phyloP scores from a whole-genome alignment of 2,797 vertebrate species.

The Pipistrellus nathusii region DNA sequence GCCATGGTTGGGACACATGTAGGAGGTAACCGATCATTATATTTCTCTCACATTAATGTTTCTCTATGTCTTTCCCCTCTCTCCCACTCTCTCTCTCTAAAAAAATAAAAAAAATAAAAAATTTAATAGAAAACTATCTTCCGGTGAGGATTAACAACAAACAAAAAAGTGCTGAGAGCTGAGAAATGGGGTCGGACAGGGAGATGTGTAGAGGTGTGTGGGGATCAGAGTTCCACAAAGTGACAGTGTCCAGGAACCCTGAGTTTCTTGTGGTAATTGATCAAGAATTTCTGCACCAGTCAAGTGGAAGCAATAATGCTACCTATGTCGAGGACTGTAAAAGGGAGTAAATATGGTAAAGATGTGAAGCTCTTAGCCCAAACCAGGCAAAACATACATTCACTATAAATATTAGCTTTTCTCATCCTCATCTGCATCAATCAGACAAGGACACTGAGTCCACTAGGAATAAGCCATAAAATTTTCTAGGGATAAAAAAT shows the following conservation, averaged over 20 bases:
- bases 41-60: too few species aligned
- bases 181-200: background rate
- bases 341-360: background rate
- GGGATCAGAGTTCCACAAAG: background rate
- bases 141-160: too few species aligned
- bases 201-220: too few species aligned
- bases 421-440: background rate
- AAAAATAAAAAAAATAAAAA: too few species aligned
- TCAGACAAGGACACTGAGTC: background rate
- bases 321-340: background rate
- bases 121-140: too few species aligned
- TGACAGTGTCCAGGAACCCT: fast-evolving
- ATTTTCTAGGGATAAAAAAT: slow-evolving; percentile 51
- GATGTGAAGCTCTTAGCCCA: background rate
- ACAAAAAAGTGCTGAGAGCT: background rate
- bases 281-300: background rate
- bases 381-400: background rate
- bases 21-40: too few species aligned
- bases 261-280: background rate
- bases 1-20: too few species aligned
- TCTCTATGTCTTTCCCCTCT: too few species aligned
- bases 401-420: background rate
- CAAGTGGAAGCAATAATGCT: background rate
- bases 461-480: background rate
- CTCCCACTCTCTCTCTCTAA: too few species aligned